phyloP scores from a whole-genome alignment of 2,888 invertebrate genomes.

The Empis stercorea region DNA sequence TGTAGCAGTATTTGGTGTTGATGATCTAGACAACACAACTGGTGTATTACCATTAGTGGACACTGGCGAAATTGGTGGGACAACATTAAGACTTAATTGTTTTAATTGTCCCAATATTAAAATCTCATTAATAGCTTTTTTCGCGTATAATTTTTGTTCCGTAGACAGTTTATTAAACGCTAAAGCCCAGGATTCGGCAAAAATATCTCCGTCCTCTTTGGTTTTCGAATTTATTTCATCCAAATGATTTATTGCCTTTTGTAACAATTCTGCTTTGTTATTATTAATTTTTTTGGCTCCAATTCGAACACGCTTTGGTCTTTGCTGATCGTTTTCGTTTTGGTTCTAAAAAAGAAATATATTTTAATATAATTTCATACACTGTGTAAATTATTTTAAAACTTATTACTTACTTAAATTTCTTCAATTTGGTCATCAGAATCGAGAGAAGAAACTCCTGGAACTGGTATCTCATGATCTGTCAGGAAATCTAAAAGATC shows the following conservation, averaged over 20 bases:
- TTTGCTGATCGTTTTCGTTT: neutral
- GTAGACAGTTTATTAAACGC: neutral
- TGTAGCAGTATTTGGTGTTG: neutral
- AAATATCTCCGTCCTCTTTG: neutral
- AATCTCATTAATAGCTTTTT: neutral
- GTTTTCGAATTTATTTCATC: neutral
- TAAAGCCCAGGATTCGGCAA: neutral
- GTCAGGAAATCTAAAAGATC: conserved; percentile 1
- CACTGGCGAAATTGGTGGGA: neutral
- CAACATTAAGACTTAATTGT: neutral
- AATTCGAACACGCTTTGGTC: neutral
- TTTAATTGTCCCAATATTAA: neutral
- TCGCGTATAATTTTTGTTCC: neutral
- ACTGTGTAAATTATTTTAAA: neutral
- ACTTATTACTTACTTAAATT: neutral
- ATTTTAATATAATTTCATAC: neutral
- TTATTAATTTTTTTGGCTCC: neutral
- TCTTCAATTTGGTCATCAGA: neutral
- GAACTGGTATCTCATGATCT: neutral
- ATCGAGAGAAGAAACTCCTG: neutral
- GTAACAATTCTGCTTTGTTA: neutral
- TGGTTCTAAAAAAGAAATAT: neutral
- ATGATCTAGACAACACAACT: neutral
- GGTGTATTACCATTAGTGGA: neutral
- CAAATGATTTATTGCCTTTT: neutral